Evolutionary conservation across 2,797 vertebrate genomes (phyloP), one percentile per base, ranked within the genome.

Genomic region (Sebastolobus alascanus): DNA sequence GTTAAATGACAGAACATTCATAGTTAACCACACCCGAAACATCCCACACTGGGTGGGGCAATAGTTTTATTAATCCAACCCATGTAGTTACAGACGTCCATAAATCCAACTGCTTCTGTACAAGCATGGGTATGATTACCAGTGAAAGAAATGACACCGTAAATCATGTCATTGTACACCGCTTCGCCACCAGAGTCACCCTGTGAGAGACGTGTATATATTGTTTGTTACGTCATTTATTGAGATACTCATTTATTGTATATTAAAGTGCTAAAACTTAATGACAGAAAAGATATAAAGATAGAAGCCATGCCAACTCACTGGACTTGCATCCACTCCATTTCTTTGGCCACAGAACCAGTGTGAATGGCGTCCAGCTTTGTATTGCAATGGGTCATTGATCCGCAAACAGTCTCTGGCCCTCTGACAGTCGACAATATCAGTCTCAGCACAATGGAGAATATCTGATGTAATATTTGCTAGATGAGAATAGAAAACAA

Each of bases 391-490:
- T n/a, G n/a, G 40, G 13, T 1, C 0, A 5, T 1, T 3, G 10
- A 11, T 43, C 40, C 6, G 0, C 13, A 43, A 0, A 43, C 40
- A 16, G 40, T 0, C 13, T 16, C 13, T 43, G 40, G 0, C 16
- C 1, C 1, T 43, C 2, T 43, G 0, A 43, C 0, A 0, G 40
- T 43, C 40, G 40, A 0, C 14, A 43, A 43, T 16, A 16, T 43
- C 14, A 43, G 0, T 43, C 0, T 43, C 40, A 43, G 40, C 40
- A 43, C 40, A 43, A 16, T 16, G 0, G 40, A 43, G 6, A 43
- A 0, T 43, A 43, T 16, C 0, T 16, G 6, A 0, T 43, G 13
- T 6, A 6, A 1, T 6, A 43, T 0, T 0, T 0, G 16, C 40
- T 43, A 43, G 5, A 43, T 43, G 4, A 43, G 40, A 43, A 16